Evolutionary conservation across 2,888 invertebrate genomes (phyloP).

Genomic region (Chaetogeoica ovagalla): DNA sequence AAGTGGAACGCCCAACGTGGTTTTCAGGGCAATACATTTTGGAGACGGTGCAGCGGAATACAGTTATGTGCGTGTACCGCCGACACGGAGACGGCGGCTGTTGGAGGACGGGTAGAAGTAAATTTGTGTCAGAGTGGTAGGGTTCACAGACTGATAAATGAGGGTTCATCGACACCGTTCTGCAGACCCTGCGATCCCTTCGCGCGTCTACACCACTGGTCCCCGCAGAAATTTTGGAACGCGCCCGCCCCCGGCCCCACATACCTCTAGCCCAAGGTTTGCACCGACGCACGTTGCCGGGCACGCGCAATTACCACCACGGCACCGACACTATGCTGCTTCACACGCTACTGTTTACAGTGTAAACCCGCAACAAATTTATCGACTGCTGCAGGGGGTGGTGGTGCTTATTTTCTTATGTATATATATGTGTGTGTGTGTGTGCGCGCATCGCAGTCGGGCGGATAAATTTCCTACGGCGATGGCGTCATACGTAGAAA

Average conservation of each 20-base stretch:
- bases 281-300: conserved; percentile 33
- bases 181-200: conserved; percentile 14
- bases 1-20: neutral
- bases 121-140: neutral
- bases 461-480: too few species aligned
- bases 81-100: neutral
- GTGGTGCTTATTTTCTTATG: neutral
- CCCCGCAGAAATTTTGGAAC: too few species aligned
- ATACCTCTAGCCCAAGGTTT: neutral
- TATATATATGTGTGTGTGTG: too few species aligned
- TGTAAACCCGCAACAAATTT: neutral
- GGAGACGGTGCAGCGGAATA: neutral
- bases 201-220: neutral
- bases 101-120: conserved; percentile 56
- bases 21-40: conserved; percentile 8
- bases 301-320: neutral
- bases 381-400: neutral
- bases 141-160: conserved; percentile 60
- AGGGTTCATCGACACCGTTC: conserved; percentile 60
- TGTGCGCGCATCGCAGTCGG: neutral
- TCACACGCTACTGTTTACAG: neutral
- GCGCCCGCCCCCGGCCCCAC: neutral
- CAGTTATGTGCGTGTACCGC: neutral
- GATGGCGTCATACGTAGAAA: neutral
- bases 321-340: too few species aligned